Base-by-base conservation (phyloP, 2,113 vertebrate genomes). In the Mola mola region DNA sequence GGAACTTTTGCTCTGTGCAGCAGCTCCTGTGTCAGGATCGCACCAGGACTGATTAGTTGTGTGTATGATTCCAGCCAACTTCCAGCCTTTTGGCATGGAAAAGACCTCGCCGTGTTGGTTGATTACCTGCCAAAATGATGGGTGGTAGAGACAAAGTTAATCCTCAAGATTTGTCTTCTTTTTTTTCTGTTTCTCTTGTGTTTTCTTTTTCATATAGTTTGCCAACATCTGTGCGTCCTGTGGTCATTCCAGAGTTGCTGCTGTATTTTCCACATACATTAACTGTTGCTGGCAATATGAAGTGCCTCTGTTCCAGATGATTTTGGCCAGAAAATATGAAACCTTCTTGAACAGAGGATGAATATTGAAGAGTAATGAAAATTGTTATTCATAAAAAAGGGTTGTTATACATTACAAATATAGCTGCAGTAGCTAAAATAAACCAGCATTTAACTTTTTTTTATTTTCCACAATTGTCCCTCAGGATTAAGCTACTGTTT, bases 51-150 rank as follows among this genome's bases (percentile, higher is more conserved):
- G 73, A 82, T 85, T 78, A 85, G 78, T 85, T 76, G 82, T 79
- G 77, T 79, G 52, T 65, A 48, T 61, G 63, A 57, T 11, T 63
- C 8, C 72, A 61, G 77, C 81, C 79, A 80, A 46, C 62, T 48
- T n/a, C n/a, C n/a, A 60, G 74, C 73, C 68, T 37, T 66, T 55
- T 63, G 63, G 73, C 72, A 74, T 25, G 48, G 66, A 68, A 52
- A 42, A 49, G 36, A 47, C 68, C 62, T 58, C 13, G 40, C 74
- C 68, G 52, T 42, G 62, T 59, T 61, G 36, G 49, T 53, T 82
- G 86, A 76, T 84, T 66, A 78, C 65, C 71, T 66, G 81, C 83
- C 86, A 88, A 81, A 68, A 48, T 69, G 78, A 58, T 78, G 65
- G 63, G 59, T 21, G 50, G 40, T 70, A 68, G 36, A 72, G 72